Percentiles rank a stretch among this genome's conserved stretches.
Evolutionary conservation across 2,797 vertebrate genomes (phyloP).

Genomic region (Pelochelys cantorii): DNA sequence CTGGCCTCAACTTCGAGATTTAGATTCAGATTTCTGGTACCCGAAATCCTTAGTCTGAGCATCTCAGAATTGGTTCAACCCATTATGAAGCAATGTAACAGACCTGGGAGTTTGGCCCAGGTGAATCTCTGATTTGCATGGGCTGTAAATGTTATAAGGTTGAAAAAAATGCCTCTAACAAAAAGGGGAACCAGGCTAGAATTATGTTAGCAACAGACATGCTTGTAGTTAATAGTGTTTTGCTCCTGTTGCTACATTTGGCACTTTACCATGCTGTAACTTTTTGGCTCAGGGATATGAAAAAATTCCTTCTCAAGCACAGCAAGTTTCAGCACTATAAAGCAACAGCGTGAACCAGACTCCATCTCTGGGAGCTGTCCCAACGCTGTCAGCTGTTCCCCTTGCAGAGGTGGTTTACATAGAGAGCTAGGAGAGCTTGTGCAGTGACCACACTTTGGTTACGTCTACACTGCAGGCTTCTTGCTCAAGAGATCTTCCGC

Average conservation of each 20-base stretch:
- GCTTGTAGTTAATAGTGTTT: not conserved
- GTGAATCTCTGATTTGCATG: constrained; percentile 12
- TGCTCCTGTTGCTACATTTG: not conserved
- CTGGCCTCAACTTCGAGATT: not conserved
- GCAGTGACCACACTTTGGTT: no score
- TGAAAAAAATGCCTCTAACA: not conserved
- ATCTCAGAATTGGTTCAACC: not conserved
- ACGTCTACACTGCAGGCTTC: no score
- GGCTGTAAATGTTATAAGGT: not conserved
- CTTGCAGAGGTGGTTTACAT: no score
- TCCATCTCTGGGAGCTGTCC: no score
- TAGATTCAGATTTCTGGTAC: not conserved
- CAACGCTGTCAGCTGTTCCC: no score
- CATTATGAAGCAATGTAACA: not conserved
- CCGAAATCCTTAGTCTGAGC: not conserved
- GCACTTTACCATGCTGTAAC: no score
- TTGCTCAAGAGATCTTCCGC: no score
- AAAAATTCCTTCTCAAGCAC: no score
- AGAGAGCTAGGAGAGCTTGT: no score
- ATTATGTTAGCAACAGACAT: not conserved
- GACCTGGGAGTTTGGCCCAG: not conserved
- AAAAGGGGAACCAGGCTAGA: not conserved
- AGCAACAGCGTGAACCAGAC: no score
- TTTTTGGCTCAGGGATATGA: no score
- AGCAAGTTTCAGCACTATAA: no score